Evolutionary conservation across 2,113 vertebrate species (phyloP).

Genomic region (Alces alces): DNA sequence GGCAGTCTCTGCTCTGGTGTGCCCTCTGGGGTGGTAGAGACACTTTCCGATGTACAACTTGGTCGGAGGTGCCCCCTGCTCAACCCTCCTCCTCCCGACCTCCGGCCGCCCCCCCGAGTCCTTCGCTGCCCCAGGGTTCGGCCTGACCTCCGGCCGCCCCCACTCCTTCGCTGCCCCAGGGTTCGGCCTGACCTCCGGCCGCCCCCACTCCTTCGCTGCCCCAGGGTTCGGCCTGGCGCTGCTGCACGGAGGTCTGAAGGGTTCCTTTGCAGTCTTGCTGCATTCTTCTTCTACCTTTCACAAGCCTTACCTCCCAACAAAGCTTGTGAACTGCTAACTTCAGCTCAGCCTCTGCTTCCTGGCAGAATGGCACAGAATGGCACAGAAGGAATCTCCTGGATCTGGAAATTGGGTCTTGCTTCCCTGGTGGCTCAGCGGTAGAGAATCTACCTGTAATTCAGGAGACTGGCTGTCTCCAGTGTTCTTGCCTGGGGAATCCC

Average conservation of each 20-base stretch:
- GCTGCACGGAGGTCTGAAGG: neutral
- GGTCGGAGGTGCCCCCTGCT: neutral
- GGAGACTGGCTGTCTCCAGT: neutral
- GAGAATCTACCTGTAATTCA: neutral
- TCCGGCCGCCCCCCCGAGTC: rapidly evolving
- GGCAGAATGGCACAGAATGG: too few species aligned
- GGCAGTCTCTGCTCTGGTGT: neutral
- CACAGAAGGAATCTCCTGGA: neutral
- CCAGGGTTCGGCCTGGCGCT: rapidly evolving
- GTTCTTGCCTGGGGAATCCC: neutral
- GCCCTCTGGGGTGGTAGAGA: neutral
- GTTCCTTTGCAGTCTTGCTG: neutral
- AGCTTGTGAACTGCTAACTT: neutral
- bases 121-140: neutral
- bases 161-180: rapidly evolving
- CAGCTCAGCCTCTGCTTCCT: neutral
- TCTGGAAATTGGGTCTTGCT: neutral
- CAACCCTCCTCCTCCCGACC: neutral
- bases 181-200: rapidly evolving
- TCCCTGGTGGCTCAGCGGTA: neutral
- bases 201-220: neutral
- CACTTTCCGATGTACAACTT: neutral
- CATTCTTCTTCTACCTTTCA: neutral
- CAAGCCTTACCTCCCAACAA: neutral
- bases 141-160: rapidly evolving